Percentiles rank a stretch among this genome's conserved stretches.
Conservation (phyloP, 2,888 invertebrate species). For the Hyposoter didymator region DNA sequence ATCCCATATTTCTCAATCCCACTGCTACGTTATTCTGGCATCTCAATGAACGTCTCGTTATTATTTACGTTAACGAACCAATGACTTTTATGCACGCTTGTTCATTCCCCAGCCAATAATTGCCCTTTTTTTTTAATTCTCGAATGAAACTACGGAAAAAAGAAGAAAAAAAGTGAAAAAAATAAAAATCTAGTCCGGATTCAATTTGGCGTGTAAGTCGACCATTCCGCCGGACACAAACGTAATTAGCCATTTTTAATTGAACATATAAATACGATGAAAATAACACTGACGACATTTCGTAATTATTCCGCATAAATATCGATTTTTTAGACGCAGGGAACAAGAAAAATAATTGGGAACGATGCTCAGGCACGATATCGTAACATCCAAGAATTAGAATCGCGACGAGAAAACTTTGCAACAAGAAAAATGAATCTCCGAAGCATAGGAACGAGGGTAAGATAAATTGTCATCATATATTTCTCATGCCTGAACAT, state of each 20-base stretch:
- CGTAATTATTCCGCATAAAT: neutral
- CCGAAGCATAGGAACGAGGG: neutral
- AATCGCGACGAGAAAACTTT: neutral
- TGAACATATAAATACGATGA: neutral
- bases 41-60: conserved; percentile 40
- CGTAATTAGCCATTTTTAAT: conserved; percentile 21
- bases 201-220: conserved; percentile 28
- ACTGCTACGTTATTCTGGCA: conserved; percentile 5
- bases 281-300: neutral
- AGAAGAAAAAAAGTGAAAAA: neutral
- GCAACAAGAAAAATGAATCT: neutral
- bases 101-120: conserved; percentile 35
- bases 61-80: conserved; percentile 60
- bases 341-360: neutral
- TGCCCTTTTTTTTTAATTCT: neutral
- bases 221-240: conserved; percentile 20
- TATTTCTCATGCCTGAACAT: neutral
- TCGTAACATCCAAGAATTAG: conserved; percentile 15
- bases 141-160: neutral
- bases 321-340: neutral
- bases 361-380: conserved; percentile 15
- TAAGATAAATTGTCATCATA: conserved; percentile 1
- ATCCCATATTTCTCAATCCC: conserved; percentile 53
- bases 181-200: neutral
- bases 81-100: conserved; percentile 37